Conservation (phyloP, 2,113 vertebrate genomes). For the Larimichthys polyactis region DNA sequence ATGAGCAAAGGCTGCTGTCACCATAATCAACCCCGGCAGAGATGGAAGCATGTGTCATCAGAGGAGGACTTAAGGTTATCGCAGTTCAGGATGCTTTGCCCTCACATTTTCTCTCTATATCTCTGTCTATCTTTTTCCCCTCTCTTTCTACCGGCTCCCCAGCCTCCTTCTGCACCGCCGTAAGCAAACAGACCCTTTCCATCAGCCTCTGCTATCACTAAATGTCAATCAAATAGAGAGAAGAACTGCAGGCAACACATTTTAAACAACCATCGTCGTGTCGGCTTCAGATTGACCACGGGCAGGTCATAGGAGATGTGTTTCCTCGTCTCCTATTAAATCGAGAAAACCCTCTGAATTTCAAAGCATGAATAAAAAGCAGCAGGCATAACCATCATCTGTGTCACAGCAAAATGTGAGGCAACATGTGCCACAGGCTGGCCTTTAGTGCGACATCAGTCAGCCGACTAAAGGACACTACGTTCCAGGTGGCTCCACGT, state of each 20-base stretch:
- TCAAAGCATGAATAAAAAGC: conserved; percentile 14
- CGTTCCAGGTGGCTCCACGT: conserved; percentile 23
- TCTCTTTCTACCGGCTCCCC: conserved; percentile 9
- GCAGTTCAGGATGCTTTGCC: conserved; percentile 42
- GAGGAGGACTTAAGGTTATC: conserved; percentile 61
- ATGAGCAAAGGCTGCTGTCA: conserved; percentile 58
- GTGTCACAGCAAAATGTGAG: background rate
- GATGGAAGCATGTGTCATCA: conserved; percentile 61
- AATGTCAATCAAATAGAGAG: conserved; percentile 64
- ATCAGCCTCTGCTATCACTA: conserved; percentile 56
- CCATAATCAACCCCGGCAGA: conserved; percentile 51
- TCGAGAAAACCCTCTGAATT: conserved; percentile 18
- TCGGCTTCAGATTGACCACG: conserved; percentile 21
- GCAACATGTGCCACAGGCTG: background rate
- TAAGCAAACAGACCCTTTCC: conserved; percentile 54
- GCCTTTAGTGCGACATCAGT: conserved; percentile 16
- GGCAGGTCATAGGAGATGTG: conserved; percentile 8
- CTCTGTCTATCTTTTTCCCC: conserved; percentile 29
- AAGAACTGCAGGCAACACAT: conserved; percentile 42
- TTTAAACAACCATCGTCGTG: conserved; percentile 40
- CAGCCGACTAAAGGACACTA: conserved; percentile 13
- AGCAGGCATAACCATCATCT: background rate
- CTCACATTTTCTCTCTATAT: conserved; percentile 48
- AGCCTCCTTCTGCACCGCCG: conserved; percentile 10
- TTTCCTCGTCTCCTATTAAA: background rate